Base-by-base conservation (phyloP, 2,113 vertebrate species). In the Oceanodroma tethys region DNA sequence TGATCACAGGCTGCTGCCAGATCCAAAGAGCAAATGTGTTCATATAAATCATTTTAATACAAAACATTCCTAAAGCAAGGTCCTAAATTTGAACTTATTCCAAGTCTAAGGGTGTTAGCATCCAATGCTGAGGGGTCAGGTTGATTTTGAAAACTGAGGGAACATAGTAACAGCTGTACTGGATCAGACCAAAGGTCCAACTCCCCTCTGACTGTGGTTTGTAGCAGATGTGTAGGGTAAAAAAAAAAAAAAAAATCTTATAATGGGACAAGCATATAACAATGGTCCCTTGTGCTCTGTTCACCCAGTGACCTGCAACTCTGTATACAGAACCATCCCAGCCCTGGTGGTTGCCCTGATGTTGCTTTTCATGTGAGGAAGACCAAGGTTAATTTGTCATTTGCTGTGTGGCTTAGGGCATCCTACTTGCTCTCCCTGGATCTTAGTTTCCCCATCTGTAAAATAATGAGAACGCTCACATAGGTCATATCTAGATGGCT, bases 21-120 rank as follows among this genome's bases (percentile, higher is more conserved):
- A 87, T 65, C 58, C 67, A 68, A 89, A 86, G 66, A 92, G 63
- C 55, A 85, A 96, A 88, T 95, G 53, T 91, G 78, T 94, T 82
- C 47, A 12, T 36, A 84, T 91, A 85, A 92, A 86, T 93, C 48
- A 88, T 74, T 78, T 93, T 91, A 88, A 66, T 86, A 70, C 50
- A 74, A 95, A 96, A 83, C 68, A 67, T 80, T 95, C 70, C 50
- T 72, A 66, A 91, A 82, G 62, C 32, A 25, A 89, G 91, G 89
- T 89, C 91, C 45, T 70, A 92, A 86, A 92, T 92, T 19, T 80
- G 86, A 82, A 20, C 26, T 36, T 59, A 14, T 90, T 81, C 83
- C 83, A 94, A 65, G 78, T 53, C 48, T 50, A 27, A 87, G 79
- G 14, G 2, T 84, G 82, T 86, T 80, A 74, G 66, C 67, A 18